Evolutionary conservation across 2,113 vertebrate species (phyloP).

Genomic region (Nycticebus coucang): DNA sequence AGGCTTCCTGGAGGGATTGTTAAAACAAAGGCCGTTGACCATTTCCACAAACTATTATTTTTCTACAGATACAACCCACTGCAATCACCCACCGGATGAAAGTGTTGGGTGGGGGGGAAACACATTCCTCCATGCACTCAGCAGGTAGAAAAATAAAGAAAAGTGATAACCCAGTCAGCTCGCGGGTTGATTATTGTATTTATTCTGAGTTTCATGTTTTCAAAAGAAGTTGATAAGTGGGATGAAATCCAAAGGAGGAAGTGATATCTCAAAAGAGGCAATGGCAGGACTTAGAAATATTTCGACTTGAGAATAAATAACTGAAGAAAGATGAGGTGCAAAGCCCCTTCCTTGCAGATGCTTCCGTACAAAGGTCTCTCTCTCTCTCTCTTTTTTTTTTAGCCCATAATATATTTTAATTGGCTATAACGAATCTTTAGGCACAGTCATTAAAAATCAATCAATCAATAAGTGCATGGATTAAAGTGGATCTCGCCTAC

Average conservation of each 20-base stretch:
- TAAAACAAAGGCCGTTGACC: background rate
- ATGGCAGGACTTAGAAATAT: background rate
- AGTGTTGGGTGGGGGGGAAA: accelerated
- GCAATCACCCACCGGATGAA: background rate
- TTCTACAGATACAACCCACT: background rate
- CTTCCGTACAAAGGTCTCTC: background rate
- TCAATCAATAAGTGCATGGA: too few relatives aligned
- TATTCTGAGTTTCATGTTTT: background rate
- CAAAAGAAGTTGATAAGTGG: constrained; percentile 22
- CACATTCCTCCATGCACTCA: background rate
- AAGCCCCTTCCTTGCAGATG: background rate
- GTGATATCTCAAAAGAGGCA: background rate
- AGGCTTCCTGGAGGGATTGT: background rate
- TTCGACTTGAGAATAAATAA: background rate
- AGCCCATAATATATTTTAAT: too few relatives aligned
- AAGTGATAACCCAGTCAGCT: background rate
- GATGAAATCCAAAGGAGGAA: constrained; percentile 4
- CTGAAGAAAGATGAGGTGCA: background rate
- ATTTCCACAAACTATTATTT: background rate
- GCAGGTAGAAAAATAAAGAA: background rate
- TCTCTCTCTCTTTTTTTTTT: background rate
- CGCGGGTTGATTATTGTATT: background rate
- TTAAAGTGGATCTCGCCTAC: too few relatives aligned
- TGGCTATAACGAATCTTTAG: too few relatives aligned
- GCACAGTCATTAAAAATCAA: too few relatives aligned